Base-by-base conservation (phyloP, 2,113 vertebrate species). In the Ibidorhyncha struthersii region DNA sequence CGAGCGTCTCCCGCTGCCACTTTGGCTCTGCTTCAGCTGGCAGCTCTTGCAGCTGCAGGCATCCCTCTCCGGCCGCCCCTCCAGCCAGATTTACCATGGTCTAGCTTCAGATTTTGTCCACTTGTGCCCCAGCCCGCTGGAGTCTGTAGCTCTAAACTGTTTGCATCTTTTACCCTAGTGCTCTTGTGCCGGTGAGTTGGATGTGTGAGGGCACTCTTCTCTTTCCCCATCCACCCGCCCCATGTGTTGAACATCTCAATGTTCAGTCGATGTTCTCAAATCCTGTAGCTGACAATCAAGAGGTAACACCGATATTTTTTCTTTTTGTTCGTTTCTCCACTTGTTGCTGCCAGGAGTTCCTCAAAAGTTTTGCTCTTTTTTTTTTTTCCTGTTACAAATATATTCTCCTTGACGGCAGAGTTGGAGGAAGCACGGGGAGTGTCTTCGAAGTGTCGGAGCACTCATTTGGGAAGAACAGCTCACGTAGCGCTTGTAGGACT, bases 11-110 rank as follows among this genome's bases (percentile, higher is more conserved):
- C 89, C 0, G 15, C 93, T 89, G 96, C 86, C 47, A 8, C 96
- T 71, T 49, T 87, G 93, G 90, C 92, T 87, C 70, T 6, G 36
- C 34, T 71, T 91, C 90, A 93, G 74, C 84, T 93, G 84, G 93
- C 90, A 80, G 95, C 74, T 13, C 45, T 0, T 23, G 58, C 91
- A 41, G 91, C 96, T 82, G 52, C 84, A 76, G 95, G 56, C 89
- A 40, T 63, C 89, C 38, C 79, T 70, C 73, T n/a, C 63, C 11
- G 56, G 8, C 79, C 3, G 1, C 34, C 22, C 30, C 43, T 17
- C 34, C 0, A 0, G 17, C 32, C 13, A 0, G 29, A 27, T 66
- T 89, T 56, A 16, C 10, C 0, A 0, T 14, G 66, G 10, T 40
- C 34, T 40, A 13, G 34, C 52, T 59, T 29, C 36, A 19, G 18